Evolutionary conservation across 37 sponge, comb jelly and placozoan species (phyloP), one percentile per base, ranked within the genome.

Genomic region (Halichondria panicea): DNA sequence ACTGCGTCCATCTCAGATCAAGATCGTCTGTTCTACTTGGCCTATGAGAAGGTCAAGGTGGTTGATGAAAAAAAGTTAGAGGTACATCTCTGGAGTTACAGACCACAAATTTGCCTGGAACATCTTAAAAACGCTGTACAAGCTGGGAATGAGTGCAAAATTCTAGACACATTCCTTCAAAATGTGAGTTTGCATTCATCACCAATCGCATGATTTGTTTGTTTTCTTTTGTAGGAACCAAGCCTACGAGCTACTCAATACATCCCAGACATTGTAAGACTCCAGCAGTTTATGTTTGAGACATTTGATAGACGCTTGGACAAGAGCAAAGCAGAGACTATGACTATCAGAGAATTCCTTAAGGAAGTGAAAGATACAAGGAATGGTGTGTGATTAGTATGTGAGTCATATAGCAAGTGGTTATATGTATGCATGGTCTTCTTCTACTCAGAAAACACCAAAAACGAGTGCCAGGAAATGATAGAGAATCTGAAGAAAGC

Each of bases 41-140:
- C 80, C 54, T 84, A 89, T 74, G 90, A 89, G 76, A 68, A 65
- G 52, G 60, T 63, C 12, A 39, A 66, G 19, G 57, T 66, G 21
- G 53, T 55, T 4, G 36, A 44, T 25, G 63, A 56, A 1, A 33
- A 41, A 11, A 73, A 54, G 59, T 31, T 81, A 36, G 60, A 64
- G 53, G 86, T 82, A 37, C 81, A 77, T 31, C 50, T 90, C 32
- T 92, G 93, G 93, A 69, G 58, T 53, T 88, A 80, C 66, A 46
- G 81, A 3, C 45, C 77, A 18, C 66, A 85, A 5, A 79, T 88
- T 46, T 82, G 81, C 0, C 59, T 91, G 50, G 84, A 91, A 34
- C 79, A 87, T 55, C 57, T 91, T 19, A 30, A 43, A 21, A 65
- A 67, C 4, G 60, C 68, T 15, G n/a, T n/a, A n/a, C n/a, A n/a